A percentile compares a stretch with the other conserved stretches of the same genome.
phyloP scores from a whole-genome alignment of 2,888 invertebrate species.

The Labia minor region DNA sequence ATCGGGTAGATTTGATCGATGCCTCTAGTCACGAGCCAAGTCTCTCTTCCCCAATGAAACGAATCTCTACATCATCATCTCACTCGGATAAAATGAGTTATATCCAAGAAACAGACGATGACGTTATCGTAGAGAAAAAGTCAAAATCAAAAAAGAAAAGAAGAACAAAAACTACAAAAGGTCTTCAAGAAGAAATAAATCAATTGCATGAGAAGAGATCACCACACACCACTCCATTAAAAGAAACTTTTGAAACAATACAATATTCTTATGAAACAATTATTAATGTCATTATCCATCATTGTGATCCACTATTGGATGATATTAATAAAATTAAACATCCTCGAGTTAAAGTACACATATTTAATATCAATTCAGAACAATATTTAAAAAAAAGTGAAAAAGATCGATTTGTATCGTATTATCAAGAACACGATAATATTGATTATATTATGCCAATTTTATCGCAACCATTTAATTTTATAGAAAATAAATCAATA shows the following conservation, averaged over 20 bases:
- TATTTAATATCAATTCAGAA: slow-evolving; percentile 46
- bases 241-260: neutral
- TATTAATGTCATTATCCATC: slow-evolving; percentile 44
- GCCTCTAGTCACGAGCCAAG: neutral
- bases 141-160: no score
- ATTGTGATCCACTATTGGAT: slow-evolving; percentile 46
- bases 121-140: neutral
- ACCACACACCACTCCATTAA: no score
- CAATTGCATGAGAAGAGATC: no score
- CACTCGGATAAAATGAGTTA: neutral
- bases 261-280: slow-evolving; percentile 33
- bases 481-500: slow-evolving; percentile 40
- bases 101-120: neutral
- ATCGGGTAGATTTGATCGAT: neutral
- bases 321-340: slow-evolving; percentile 45
- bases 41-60: neutral
- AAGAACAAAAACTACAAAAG: neutral
- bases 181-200: neutral
- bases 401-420: slow-evolving; percentile 38
- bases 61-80: neutral
- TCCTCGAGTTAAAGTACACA: slow-evolving; percentile 51
- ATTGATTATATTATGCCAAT: slow-evolving; percentile 45
- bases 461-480: slow-evolving; percentile 49
- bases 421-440: slow-evolving; percentile 38
- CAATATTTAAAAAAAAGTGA: slow-evolving; percentile 42